Evolutionary conservation across 2,888 invertebrate species (phyloP), one percentile per base, ranked within the genome.

Genomic region (Habrosyne pyritoides): DNA sequence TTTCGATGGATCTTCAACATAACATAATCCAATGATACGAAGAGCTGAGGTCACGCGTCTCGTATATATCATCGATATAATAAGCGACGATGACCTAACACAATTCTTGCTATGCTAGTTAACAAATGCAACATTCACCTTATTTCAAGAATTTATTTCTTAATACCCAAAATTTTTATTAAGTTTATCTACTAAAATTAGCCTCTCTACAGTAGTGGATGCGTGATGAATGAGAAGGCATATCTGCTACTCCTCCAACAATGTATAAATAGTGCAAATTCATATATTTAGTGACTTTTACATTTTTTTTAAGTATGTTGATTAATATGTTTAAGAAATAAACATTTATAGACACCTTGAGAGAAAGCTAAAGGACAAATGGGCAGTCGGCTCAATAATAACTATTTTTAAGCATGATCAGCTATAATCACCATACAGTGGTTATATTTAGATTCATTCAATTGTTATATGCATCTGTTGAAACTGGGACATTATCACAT

Each of bases 11-110:
- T 66, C 63, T 66, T 67, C 61, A 67, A 57, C 57, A 71, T 67
- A 66, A 67, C 57, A 71, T 67, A 66, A 67, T 73, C 61, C 61
- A 72, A 66, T 74, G 71, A 71, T 68, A 74, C 60, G 67, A 61
- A 63, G 65, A 65, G 63, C 63, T 79, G 79, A 83, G 86, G 81
- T 87, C 84, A 83, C 61, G 60, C 61, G 53, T 33, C 56, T 62
- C 55, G 64, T 72, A 72, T 77, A 80, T 74, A 79, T 84, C 83
- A 86, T 83, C 79, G 79, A 80, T 86, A 86, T 82, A 75, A 83
- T 83, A 86, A 82, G 73, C 66, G 63, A 56, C 60, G 83, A 81
- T 86, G 86, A 87, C 75, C 79, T 86, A 86, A 86, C 67, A 61
- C 62, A 61, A 63, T 62, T 57, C 48, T 57, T 61, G 57, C 60